These are phyloP conservation scores for Apis dorsata DNA, from an alignment of 1,140 invertebrate species.

Conservation along the genomic window DNA sequence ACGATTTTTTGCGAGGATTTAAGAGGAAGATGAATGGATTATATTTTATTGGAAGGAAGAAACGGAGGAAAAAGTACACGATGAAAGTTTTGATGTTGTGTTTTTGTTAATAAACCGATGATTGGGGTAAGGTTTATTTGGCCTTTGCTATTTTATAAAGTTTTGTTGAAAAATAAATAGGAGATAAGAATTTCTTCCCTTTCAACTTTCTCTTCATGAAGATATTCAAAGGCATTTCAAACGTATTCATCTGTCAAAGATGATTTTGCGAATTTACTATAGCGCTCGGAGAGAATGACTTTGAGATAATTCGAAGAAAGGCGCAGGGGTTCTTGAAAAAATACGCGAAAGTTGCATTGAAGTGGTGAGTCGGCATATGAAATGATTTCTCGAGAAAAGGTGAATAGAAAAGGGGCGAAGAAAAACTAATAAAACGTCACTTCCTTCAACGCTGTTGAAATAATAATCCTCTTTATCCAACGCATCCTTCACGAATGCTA, in stretches of 20 bases:
- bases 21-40: too few species aligned
- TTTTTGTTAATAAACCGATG: too few species aligned
- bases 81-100: too few species aligned
- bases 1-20: too few species aligned
- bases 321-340: not conserved
- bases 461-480: not conserved
- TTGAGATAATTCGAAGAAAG: not conserved
- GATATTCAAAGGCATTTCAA: not conserved
- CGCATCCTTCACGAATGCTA: not conserved
- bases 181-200: not conserved
- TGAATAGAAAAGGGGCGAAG: not conserved
- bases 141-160: too few species aligned
- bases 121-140: too few species aligned
- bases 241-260: not conserved
- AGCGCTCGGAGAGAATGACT: not conserved
- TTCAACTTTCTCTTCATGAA: not conserved
- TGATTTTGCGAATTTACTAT: not conserved
- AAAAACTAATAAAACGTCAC: not conserved
- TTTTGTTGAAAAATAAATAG: not conserved
- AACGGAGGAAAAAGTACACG: too few species aligned
- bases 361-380: not conserved
- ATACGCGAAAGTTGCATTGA: not conserved
- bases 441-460: not conserved
- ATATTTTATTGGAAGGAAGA: too few species aligned
- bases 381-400: not conserved